Percentiles rank a stretch among this genome's conserved stretches.
Conservation (phyloP, 2,797 vertebrate species). For the Acipenser ruthenus region DNA sequence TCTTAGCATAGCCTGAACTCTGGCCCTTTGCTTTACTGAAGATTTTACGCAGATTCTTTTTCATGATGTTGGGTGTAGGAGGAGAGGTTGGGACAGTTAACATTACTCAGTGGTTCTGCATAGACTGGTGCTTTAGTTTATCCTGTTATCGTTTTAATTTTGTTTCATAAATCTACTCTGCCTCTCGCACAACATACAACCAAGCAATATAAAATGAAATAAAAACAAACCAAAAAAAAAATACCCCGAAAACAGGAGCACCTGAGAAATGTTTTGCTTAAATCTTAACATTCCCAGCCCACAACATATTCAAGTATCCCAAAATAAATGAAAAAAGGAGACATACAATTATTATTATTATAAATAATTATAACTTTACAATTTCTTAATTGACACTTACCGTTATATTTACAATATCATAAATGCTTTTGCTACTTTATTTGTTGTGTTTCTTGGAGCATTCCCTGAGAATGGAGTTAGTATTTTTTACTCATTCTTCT, state of each 20-base stretch:
- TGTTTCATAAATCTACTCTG: slow-evolving; percentile 26
- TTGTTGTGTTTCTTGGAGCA: slow-evolving; percentile 76
- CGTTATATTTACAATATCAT: slow-evolving; percentile 97
- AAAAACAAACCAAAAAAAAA: slow-evolving; percentile 37
- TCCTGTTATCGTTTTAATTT: slow-evolving; percentile 20
- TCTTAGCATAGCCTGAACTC: too few species aligned
- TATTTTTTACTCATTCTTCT: slow-evolving; percentile 59
- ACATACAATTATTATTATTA: slow-evolving; percentile 68
- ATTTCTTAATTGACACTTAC: slow-evolving; percentile 87
- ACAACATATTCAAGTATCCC: slow-evolving; percentile 74
- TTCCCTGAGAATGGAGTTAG: slow-evolving; percentile 97
- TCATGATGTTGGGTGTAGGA: slow-evolving; percentile 8
- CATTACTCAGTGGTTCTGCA: slow-evolving; percentile 63
- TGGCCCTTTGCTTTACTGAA: too few species aligned
- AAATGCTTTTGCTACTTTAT: slow-evolving; percentile 86
- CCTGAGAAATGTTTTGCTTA: slow-evolving; percentile 83
- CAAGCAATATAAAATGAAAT: slow-evolving; percentile 36
- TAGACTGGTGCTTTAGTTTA: slow-evolving; percentile 49
- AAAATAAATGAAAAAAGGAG: slow-evolving; percentile 52
- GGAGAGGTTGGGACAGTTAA: slow-evolving; percentile 25
- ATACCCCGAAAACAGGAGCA: slow-evolving; percentile 66
- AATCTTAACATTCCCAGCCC: slow-evolving; percentile 63
- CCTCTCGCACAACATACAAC: slow-evolving; percentile 49
- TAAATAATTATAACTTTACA: slow-evolving; percentile 99
- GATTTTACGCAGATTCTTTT: too few species aligned